These are phyloP conservation scores for Ia io DNA, from an alignment of 2,113 vertebrate genomes.

Conservation along the genomic window DNA sequence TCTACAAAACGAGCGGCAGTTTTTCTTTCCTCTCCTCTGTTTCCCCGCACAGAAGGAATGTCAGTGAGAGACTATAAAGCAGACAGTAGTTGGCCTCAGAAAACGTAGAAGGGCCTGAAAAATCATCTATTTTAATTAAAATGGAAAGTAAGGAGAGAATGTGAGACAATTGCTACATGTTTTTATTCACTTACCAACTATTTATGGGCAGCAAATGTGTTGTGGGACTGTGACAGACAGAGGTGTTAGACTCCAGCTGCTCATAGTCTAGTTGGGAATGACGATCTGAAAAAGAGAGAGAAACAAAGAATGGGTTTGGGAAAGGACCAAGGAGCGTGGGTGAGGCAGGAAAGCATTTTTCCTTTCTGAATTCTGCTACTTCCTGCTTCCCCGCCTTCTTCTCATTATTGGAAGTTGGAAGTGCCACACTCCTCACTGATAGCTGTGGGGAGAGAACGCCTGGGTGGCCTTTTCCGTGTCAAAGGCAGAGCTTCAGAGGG, in stretches of 20 bases:
- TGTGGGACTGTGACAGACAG: not conserved
- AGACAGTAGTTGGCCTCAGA: not conserved
- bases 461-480: too few relatives aligned
- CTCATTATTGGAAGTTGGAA: not conserved
- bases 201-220: not conserved
- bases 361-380: not conserved
- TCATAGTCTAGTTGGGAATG: not conserved
- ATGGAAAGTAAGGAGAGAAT: not conserved
- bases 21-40: not conserved
- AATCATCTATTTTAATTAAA: not conserved
- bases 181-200: not conserved
- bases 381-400: not conserved
- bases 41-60: not conserved
- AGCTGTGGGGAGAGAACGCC: not conserved
- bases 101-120: not conserved
- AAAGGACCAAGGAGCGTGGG: not conserved
- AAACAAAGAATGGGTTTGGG: not conserved
- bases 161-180: not conserved
- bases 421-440: fast-evolving
- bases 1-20: not conserved
- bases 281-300: not conserved
- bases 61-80: not conserved
- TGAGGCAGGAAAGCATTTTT: not conserved
- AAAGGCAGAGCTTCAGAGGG: not conserved
- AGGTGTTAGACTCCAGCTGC: too few relatives aligned